Base-by-base conservation (phyloP, 2,113 vertebrate species). In the Grantiella picta region DNA sequence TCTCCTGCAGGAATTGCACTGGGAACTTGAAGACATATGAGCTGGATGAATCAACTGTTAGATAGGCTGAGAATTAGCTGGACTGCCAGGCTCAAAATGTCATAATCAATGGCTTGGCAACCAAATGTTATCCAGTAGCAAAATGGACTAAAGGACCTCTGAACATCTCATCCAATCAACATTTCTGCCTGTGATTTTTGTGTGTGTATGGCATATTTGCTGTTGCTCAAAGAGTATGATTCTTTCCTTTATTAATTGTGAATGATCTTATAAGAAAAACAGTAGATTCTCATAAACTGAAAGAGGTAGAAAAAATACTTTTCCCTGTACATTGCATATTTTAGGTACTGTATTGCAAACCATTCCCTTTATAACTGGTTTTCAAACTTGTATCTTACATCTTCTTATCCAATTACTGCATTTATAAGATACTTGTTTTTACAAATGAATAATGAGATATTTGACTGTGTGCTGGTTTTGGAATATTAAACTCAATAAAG, bases 391-490 rank as follows among this genome's bases (percentile, higher is more conserved):
- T 53, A 24, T 78, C 91, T 93, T 90, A 14, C 27, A 42, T 75
- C 28, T 70, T 88, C 59, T 77, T 85, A 73, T 66, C 29, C 35
- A 80, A 47, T 95, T 90, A 70, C 21, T 80, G 35, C 19, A 54
- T 78, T 88, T 91, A 40, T 44, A 64, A 52, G 25, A 90, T 44
- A 53, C 15, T 75, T 95, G 66, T 45, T 94, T 85, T 70, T 89
- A 81, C 65, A 86, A 94, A 83, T 38, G n/a, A 71, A 63, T 96
- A 89, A 89, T 78, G 76, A 86, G 44, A 31, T 63, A 64, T 89
- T 81, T 95, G 72, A 75, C 44, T 81, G 10, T 86, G 94, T 72
- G 11, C 50, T 50, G 3, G 57, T 33, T 83, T 94, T 83, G 16
- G 38, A 93, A 86, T 83, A 90, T 81, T 85, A 63, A 82, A 63